Conservation (phyloP, 2,113 vertebrate genomes). For the Phasianus colchicus region DNA sequence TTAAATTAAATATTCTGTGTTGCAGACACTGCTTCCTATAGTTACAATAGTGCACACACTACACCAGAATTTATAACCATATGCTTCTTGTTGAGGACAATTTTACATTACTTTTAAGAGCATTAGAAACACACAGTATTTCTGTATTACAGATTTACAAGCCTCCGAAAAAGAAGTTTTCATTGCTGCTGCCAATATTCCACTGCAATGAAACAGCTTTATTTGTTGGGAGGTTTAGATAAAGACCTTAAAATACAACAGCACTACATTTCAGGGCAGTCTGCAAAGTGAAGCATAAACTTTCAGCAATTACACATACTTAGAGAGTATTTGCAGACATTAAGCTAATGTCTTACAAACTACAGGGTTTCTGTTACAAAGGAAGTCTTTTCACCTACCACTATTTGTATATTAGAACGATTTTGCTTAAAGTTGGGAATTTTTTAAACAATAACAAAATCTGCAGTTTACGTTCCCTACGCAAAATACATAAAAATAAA, state of each 20-base stretch:
- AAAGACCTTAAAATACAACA: constrained; percentile 19
- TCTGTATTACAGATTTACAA: neutral
- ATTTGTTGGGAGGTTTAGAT: neutral
- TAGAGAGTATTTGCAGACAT: neutral
- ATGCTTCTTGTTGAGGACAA: neutral
- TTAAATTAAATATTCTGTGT: constrained; percentile 48
- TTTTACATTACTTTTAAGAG: constrained; percentile 3
- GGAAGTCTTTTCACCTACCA: neutral
- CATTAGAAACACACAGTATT: neutral
- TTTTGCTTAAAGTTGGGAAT: neutral
- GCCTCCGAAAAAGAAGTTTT: neutral
- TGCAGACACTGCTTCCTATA: neutral
- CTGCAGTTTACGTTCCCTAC: neutral
- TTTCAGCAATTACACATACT: neutral
- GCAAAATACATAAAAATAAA: neutral
- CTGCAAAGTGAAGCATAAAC: neutral
- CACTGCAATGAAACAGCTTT: neutral
- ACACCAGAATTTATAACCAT: neutral
- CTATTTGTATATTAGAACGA: neutral
- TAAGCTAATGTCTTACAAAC: neutral
- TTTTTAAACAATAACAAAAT: neutral
- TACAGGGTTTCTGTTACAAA: neutral
- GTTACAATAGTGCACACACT: neutral
- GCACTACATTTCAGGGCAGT: neutral
- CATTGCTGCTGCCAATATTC: neutral